Evolutionary conservation across 2,797 vertebrate genomes (phyloP).

Genomic region (Coccyzus lansbergi): DNA sequence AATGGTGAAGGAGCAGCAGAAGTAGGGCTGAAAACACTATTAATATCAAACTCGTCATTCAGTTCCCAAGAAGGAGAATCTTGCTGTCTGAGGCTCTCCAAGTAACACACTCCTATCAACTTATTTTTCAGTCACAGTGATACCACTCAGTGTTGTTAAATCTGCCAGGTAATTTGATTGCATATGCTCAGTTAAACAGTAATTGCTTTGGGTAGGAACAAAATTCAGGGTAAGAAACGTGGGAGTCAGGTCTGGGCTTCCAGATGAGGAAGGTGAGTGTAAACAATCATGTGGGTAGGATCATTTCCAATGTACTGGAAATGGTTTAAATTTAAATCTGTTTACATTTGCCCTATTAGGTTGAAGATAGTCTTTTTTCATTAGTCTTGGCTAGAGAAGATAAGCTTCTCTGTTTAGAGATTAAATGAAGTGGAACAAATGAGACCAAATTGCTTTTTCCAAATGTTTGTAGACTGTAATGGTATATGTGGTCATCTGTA

Average conservation of each 20-base stretch:
- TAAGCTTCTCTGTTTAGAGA: conserved; percentile 8
- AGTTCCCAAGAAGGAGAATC: not conserved
- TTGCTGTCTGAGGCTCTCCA: not conserved
- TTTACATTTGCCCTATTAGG: not conserved
- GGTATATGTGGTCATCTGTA: not conserved
- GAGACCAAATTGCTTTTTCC: not conserved
- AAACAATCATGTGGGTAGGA: not conserved
- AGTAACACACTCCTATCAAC: not conserved
- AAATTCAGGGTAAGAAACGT: not conserved
- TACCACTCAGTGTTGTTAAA: not conserved
- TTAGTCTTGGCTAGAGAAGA: conserved; percentile 28
- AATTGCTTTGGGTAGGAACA: not conserved
- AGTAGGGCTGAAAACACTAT: not conserved
- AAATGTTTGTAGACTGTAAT: not conserved
- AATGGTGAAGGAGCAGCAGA: not conserved
- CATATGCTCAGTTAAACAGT: not conserved
- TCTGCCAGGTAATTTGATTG: not conserved
- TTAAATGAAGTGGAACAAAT: conserved; percentile 26
- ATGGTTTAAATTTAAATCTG: not conserved
- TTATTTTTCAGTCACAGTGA: not conserved
- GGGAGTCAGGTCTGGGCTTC: not conserved
- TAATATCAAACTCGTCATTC: not conserved
- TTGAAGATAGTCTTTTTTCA: conserved; percentile 1
- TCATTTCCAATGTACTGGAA: not conserved
- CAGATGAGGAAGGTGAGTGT: not conserved